A percentile compares a stretch with the other conserved stretches of the same genome.
These are phyloP conservation scores for Nipponacmea schrenckii DNA, from an alignment of 2,888 invertebrate genomes.

Conservation along the genomic window DNA sequence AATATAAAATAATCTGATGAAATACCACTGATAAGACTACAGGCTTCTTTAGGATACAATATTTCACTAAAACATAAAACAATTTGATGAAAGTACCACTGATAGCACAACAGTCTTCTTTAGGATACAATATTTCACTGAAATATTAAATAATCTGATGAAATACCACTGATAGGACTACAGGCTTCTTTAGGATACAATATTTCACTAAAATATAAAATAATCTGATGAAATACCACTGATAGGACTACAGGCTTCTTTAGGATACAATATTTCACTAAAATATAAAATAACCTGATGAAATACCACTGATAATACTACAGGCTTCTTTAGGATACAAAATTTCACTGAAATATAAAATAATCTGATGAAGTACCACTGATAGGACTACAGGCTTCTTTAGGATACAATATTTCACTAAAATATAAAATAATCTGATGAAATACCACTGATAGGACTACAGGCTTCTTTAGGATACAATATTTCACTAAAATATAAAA, in stretches of 20 bases:
- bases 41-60: slow-evolving; percentile 79
- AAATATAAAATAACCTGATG: too few relatives aligned
- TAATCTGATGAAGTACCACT: too few relatives aligned
- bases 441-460: too few relatives aligned
- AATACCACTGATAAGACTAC: slow-evolving; percentile 79
- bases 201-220: slow-evolving; percentile 74
- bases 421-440: too few relatives aligned
- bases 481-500: too few relatives aligned
- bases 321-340: too few relatives aligned
- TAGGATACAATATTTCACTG: slow-evolving; percentile 82
- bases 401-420: too few relatives aligned
- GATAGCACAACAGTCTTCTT: slow-evolving; percentile 76
- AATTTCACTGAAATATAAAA: slow-evolving; percentile 71
- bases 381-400: too few relatives aligned
- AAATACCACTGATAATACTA: too few relatives aligned
- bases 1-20: slow-evolving; percentile 75
- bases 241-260: slow-evolving; percentile 76
- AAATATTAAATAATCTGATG: slow-evolving; percentile 75
- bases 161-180: slow-evolving; percentile 78
- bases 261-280: slow-evolving; percentile 82
- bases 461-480: too few relatives aligned
- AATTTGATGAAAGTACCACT: slow-evolving; percentile 79
- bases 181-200: slow-evolving; percentile 79
- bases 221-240: slow-evolving; percentile 79
- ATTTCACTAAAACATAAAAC: slow-evolving; percentile 74